Conservation (phyloP, 2,888 invertebrate species). For the Penaeus monodon region DNA sequence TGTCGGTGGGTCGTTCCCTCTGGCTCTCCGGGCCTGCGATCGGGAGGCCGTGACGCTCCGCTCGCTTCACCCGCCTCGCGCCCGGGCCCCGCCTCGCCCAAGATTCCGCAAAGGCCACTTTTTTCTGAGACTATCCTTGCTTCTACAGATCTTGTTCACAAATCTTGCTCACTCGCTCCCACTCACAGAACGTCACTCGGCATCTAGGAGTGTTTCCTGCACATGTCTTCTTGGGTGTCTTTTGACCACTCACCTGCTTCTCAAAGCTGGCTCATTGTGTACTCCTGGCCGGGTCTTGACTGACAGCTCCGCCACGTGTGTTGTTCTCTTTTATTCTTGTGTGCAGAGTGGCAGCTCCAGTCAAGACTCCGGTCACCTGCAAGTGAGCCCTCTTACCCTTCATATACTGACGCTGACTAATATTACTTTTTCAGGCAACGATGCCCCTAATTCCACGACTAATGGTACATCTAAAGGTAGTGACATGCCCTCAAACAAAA, state of each 20-base stretch:
- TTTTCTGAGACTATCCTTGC: slow-evolving; percentile 4
- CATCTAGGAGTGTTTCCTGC: slow-evolving; percentile 59
- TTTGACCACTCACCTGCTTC: slow-evolving; percentile 45
- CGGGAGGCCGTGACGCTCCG: no score
- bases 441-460: slow-evolving; percentile 66
- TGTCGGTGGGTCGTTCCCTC: not conserved
- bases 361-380: slow-evolving; percentile 18
- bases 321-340: slow-evolving; percentile 39
- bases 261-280: slow-evolving; percentile 44
- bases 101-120: no score
- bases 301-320: not conserved
- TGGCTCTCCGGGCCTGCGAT: no score
- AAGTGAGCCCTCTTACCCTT: slow-evolving; percentile 51
- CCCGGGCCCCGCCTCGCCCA: no score
- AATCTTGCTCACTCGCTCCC: slow-evolving; percentile 41
- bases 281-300: slow-evolving; percentile 27
- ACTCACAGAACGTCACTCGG: slow-evolving; percentile 43
- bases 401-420: slow-evolving; percentile 62
- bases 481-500: slow-evolving; percentile 65
- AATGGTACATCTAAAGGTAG: slow-evolving; percentile 66
- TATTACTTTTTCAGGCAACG: slow-evolving; percentile 65
- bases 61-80: no score
- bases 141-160: slow-evolving; percentile 40
- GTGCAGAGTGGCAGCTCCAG: slow-evolving; percentile 33
- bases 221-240: slow-evolving; percentile 62